Conservation (phyloP, 1,140 invertebrate genomes). For the Aricia agestis region DNA sequence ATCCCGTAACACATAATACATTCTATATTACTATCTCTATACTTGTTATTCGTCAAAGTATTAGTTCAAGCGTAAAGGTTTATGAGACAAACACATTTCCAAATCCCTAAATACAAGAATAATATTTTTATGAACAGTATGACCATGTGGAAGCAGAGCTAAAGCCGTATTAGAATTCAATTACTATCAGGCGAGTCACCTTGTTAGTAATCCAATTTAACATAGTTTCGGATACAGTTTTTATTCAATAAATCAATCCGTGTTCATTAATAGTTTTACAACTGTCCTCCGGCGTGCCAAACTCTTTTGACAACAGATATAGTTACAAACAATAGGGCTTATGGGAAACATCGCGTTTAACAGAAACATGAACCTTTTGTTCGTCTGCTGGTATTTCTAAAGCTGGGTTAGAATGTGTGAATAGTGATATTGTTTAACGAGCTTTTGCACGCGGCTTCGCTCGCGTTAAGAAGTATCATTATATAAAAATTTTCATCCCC, state of each 20-base stretch:
- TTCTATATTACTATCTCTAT: too few species aligned
- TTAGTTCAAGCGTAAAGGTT: too few species aligned
- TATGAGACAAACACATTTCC: too few species aligned
- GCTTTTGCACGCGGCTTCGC: too few species aligned
- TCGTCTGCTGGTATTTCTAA: background rate
- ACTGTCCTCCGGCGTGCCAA: background rate
- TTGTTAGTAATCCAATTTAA: background rate
- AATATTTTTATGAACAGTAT: background rate
- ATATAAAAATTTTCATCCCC: too few species aligned
- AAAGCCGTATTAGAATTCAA: too few species aligned
- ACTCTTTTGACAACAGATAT: background rate
- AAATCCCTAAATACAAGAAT: too few species aligned
- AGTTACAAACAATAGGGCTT: constrained; percentile 1
- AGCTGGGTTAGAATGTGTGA: background rate
- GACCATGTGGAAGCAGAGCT: background rate
- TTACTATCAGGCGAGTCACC: background rate
- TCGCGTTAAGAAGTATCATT: too few species aligned
- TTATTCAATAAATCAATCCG: constrained; percentile 2
- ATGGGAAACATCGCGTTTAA: background rate
- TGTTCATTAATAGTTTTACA: constrained; percentile 15
- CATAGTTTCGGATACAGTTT: background rate
- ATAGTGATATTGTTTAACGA: background rate
- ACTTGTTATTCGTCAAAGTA: too few species aligned
- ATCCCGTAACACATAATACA: too few species aligned
- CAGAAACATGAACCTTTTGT: background rate